phyloP scores from a whole-genome alignment of 2,113 vertebrate genomes.

The Mastomys coucha region DNA sequence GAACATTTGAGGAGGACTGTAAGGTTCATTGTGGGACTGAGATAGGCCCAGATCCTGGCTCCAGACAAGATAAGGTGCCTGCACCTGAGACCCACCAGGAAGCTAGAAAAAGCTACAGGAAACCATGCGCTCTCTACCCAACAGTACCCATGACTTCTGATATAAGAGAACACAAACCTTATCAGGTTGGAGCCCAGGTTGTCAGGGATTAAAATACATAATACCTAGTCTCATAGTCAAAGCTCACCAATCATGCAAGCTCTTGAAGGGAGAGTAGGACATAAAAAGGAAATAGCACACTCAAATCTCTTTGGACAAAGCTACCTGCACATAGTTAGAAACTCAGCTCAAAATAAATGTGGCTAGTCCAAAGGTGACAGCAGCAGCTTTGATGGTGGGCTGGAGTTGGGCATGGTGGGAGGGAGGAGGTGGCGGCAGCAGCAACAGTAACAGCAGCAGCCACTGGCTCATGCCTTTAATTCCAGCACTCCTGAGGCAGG shows the following conservation, averaged over 20 bases:
- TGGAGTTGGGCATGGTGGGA: too few relatives aligned
- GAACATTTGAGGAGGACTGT: neutral
- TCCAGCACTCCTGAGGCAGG: neutral
- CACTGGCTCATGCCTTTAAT: neutral
- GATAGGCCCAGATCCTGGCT: neutral
- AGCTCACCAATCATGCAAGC: constrained; percentile 20
- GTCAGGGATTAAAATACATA: constrained; percentile 6
- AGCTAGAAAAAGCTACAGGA: neutral
- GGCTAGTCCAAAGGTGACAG: neutral
- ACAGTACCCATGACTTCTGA: neutral
- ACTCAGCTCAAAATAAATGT: constrained; percentile 3
- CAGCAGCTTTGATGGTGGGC: too few relatives aligned
- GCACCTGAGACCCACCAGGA: neutral
- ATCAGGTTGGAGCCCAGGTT: neutral
- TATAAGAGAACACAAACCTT: neutral
- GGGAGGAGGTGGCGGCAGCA: accelerated
- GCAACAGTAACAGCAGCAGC: too few relatives aligned
- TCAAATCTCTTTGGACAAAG: neutral
- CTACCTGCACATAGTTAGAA: neutral
- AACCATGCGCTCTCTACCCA: neutral
- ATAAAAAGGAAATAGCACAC: neutral
- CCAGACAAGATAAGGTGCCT: neutral
- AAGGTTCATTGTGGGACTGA: neutral
- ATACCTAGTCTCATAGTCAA: constrained; percentile 34
- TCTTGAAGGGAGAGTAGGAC: neutral